Percentiles rank a stretch among this genome's conserved stretches.
Conservation (phyloP, 2,113 vertebrate genomes). For the Cheirogaleus medius region DNA sequence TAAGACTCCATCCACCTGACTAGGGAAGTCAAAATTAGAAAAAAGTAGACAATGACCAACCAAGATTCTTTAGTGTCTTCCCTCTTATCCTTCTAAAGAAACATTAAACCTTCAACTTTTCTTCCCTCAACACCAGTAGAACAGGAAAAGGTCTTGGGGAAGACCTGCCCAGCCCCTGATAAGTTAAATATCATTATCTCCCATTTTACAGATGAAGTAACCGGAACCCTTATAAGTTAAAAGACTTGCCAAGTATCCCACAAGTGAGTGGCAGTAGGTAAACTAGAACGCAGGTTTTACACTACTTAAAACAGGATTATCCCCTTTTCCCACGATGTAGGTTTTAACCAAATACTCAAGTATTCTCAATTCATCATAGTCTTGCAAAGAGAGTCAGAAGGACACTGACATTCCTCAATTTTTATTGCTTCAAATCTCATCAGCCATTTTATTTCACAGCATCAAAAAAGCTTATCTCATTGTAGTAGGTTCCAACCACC, state of each 20-base stretch:
- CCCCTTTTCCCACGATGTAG: background rate
- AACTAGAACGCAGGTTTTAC: background rate
- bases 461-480: background rate
- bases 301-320: background rate
- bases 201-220: background rate
- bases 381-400: background rate
- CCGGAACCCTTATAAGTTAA: background rate
- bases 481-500: background rate
- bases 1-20: background rate
- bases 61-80: background rate
- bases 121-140: background rate
- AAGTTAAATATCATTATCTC: background rate
- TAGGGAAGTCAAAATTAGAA: background rate
- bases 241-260: background rate
- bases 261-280: background rate
- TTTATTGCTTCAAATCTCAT: conserved; percentile 12
- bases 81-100: background rate
- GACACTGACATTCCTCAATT: background rate
- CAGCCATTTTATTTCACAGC: conserved; percentile 10
- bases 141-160: background rate
- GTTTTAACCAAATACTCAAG: background rate
- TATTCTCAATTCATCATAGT: background rate
- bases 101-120: background rate
- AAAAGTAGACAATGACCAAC: background rate
- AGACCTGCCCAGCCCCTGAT: background rate